Base-by-base conservation (phyloP, 1,140 invertebrate species). In the Trinorchestia longiramus region DNA sequence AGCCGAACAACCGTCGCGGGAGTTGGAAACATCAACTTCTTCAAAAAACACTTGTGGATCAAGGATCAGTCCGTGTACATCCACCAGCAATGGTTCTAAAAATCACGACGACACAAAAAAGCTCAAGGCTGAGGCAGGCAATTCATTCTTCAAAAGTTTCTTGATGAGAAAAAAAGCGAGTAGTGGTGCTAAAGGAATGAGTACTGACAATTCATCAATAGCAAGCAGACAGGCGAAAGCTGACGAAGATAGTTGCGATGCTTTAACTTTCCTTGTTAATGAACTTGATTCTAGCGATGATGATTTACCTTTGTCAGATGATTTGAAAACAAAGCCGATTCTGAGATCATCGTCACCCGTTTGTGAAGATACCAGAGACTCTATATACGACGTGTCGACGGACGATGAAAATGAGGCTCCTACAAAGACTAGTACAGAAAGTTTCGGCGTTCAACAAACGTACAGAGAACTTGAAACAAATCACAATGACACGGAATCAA, bases 141-240 rank as follows among this genome's bases (percentile, higher is more conserved):
- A 91, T 95, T 96, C 96, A 91, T 96, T 96, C 42, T 96, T 96
- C 95, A 96, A 91, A 95, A 95, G 87, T 77, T 95, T 95, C 62
- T 41, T 96, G 36, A 57, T 95, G 57, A 95, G 87, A 87, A 77
- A 95, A 95, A 17, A 92, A 44, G 40, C 45, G 36, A 87, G 94
- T n/a, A n/a, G 77, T n/a, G 96, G 57, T n/a, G 94, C 95, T n/a
- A 57, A 45, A 57, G 41, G 23, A 95, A 45, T 41, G 88, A 95
- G 94, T 88, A 44, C 40, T 36, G 40, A 36, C 40, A 28, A 42
- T 6, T 19, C n/a, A 42, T 11, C 57, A 90, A 90, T 42, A 15
- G 77, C 62, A 4, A 90, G 40, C 36, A 42, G 87, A 40, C 23
- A n/a, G 43, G 77, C 42, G 57, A 88, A 62, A 62, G 19, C 44